Base-by-base conservation (phyloP, 2,797 vertebrate species). In the Phaenicophaeus curvirostris region DNA sequence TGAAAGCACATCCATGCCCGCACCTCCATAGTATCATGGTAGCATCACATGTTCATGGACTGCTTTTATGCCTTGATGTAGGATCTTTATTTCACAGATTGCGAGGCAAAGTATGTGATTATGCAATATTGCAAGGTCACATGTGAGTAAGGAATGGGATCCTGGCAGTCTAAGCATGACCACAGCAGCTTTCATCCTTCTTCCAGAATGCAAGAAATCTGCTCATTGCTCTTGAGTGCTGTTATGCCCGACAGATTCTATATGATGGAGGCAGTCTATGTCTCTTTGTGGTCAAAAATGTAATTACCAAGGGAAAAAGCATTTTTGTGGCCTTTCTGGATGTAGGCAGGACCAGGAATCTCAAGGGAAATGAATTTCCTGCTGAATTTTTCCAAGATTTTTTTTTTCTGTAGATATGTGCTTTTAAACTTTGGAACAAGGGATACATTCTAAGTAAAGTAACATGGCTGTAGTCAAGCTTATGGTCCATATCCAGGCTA, bases 371-470 rank as follows among this genome's bases (percentile, higher is more conserved):
- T 41, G 54, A 55, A 87, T 48, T 88, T 85, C 27, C 37, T 93
- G 48, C 4, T 81, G 31, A 39, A 46, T 84, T 86, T 84, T 90
- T 89, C 76, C 50, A 62, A 54, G 2, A 2, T 53, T 20, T 59
- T 48, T 54, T 51, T 58, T 61, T 73, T 63, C 21, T 62, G 27
- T 66, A 76, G 53, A 63, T 76, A 57, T 6, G 2, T 68, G 19
- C 20, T 82, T 88, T 94, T 71, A 88, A 92, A 20, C 42, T 24
- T 87, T 94, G 86, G 53, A 87, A 23, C 71, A 88, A 86, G 31
- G 19, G 39, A 74, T 8, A 30, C 2, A 2, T 82, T 73, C n/a
- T 65, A 74, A 74, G n/a, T 7, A 5, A 93, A 68, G 57, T 82
- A 80, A 55, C 46, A 59, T 79, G 48, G 71, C 30, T 82, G 24